A percentile compares a stretch with the other conserved stretches of the same genome.
Evolutionary conservation across 2,888 invertebrate species (phyloP).

Genomic region (Meiosimyza decipiens): DNA sequence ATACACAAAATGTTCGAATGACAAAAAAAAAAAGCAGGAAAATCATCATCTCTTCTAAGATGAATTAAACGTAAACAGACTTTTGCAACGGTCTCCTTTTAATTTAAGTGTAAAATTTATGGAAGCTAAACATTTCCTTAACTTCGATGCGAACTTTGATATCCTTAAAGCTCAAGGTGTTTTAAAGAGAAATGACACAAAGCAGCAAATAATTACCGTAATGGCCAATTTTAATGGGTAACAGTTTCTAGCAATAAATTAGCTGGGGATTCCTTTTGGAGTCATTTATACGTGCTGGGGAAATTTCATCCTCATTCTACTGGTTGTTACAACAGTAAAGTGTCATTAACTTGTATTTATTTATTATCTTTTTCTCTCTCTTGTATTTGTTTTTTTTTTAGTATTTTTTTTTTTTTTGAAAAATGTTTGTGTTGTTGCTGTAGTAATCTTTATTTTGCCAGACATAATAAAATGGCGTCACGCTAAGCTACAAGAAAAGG

Average conservation of each 20-base stretch:
- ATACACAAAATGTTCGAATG: too few species aligned
- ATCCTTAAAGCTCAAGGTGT: too few species aligned
- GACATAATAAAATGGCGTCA: conserved; percentile 23
- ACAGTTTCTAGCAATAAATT: neutral
- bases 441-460: conserved; percentile 9
- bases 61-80: too few species aligned
- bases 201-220: conserved; percentile 15
- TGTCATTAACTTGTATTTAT: conserved; percentile 6
- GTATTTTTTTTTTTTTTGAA: too few species aligned
- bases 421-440: neutral
- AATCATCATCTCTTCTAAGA: too few species aligned
- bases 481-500: neutral
- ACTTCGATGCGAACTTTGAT: too few species aligned
- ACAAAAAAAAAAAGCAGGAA: too few species aligned
- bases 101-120: too few species aligned
- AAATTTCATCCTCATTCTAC: neutral
- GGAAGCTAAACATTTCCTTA: too few species aligned
- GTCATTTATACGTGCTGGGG: neutral
- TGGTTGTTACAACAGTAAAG: neutral
- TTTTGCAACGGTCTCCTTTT: too few species aligned
- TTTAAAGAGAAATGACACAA: too few species aligned
- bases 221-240: neutral
- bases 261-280: conserved; percentile 6
- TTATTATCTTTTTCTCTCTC: neutral
- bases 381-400: too few species aligned